Conservation (phyloP, 2,888 invertebrate genomes). For the Drosophila mulleri region DNA sequence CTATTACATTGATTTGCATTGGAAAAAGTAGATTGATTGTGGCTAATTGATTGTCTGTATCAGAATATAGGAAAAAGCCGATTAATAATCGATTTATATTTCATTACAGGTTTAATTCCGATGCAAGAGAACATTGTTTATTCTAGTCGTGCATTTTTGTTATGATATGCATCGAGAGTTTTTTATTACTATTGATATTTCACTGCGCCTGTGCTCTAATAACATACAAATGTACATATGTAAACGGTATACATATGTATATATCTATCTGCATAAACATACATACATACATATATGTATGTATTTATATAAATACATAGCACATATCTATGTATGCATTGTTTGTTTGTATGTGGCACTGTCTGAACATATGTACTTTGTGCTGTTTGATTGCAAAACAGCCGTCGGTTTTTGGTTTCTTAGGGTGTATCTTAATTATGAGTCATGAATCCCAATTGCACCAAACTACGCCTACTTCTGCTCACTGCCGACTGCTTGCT, state of each 20-base stretch:
- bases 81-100: slow-evolving; percentile 47
- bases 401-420: slow-evolving; percentile 56
- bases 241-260: slow-evolving; percentile 19
- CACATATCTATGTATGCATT: slow-evolving; percentile 36
- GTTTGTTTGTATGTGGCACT: slow-evolving; percentile 20
- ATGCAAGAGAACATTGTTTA: slow-evolving; percentile 26
- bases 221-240: slow-evolving; percentile 48
- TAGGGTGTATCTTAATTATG: slow-evolving; percentile 71
- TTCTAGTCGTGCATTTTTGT: slow-evolving; percentile 27
- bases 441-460: slow-evolving; percentile 74
- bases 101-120: slow-evolving; percentile 20
- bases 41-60: slow-evolving; percentile 38
- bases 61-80: slow-evolving; percentile 18
- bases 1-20: slow-evolving; percentile 7
- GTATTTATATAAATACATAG: slow-evolving; percentile 22
- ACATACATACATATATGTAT: neutral
- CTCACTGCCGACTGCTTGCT: slow-evolving; percentile 10
- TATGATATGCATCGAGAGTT: slow-evolving; percentile 37
- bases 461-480: slow-evolving; percentile 63
- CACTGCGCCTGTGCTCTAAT: slow-evolving; percentile 61
- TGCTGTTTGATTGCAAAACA: slow-evolving; percentile 63
- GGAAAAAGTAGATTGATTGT: slow-evolving; percentile 29
- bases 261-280: neutral
- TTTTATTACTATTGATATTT: slow-evolving; percentile 60
- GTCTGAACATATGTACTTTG: slow-evolving; percentile 47